These are phyloP conservation scores for Pristionchus pacificus DNA, from an alignment of 1,140 invertebrate species.

Conservation along the genomic window DNA sequence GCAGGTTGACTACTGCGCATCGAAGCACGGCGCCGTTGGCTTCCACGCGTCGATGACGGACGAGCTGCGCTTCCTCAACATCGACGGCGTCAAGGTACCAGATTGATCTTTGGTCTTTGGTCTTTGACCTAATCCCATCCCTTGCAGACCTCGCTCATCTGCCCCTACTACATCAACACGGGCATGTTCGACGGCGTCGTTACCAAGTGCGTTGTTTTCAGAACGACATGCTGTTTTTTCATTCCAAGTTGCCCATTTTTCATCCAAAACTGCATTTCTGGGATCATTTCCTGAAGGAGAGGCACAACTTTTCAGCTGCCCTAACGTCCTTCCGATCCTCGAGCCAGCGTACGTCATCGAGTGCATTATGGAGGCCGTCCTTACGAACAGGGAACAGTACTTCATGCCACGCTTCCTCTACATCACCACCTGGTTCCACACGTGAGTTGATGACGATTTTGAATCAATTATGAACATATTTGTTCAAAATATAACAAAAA, in stretches of 20 bases:
- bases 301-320: conserved; percentile 35
- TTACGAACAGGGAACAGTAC: conserved; percentile 72
- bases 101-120: too few species aligned
- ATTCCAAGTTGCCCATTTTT: neutral
- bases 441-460: conserved; percentile 59
- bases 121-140: neutral
- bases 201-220: conserved; percentile 58
- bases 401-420: conserved; percentile 66
- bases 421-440: conserved; percentile 19
- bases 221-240: neutral
- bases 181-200: conserved; percentile 86
- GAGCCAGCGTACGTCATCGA: conserved; percentile 79
- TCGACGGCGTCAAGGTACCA: too few species aligned
- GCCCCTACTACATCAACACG: conserved; percentile 87
- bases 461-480: conserved; percentile 74
- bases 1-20: too few species aligned
- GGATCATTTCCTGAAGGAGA: too few species aligned
- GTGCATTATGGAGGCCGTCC: conserved; percentile 73
- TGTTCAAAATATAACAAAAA: too few species aligned
- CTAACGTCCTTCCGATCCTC: conserved; percentile 74
- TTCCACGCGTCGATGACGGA: too few species aligned
- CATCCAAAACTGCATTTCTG: neutral
- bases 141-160: conserved; percentile 72
- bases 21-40: too few species aligned
- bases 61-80: too few species aligned